phyloP scores from a whole-genome alignment of 2,113 vertebrate species.

The Donacobius atricapilla region DNA sequence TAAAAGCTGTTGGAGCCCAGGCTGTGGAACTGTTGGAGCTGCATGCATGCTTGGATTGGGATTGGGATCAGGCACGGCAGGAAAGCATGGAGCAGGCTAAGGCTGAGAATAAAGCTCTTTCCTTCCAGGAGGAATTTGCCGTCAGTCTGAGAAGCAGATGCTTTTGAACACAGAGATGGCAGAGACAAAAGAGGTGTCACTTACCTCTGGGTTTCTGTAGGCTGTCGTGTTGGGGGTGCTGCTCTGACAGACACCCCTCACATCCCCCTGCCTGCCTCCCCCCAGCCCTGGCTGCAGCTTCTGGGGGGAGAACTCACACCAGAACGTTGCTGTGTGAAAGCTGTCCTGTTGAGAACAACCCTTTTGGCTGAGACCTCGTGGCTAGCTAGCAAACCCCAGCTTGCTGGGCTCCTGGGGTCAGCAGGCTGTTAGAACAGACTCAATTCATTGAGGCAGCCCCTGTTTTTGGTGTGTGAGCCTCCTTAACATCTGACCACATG shows the following conservation, averaged over 20 bases:
- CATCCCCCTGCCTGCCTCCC: neutral
- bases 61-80: neutral
- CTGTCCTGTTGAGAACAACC: neutral
- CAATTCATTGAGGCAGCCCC: neutral
- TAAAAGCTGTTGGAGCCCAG: neutral
- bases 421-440: neutral
- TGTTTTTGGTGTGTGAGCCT: neutral
- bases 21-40: neutral
- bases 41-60: neutral
- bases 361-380: neutral
- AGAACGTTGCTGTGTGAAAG: neutral
- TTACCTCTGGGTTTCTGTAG: neutral
- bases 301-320: neutral
- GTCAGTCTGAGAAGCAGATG: constrained; percentile 25
- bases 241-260: neutral
- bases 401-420: neutral
- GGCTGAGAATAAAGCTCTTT: neutral
- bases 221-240: neutral
- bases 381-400: neutral
- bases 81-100: neutral
- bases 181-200: constrained; percentile 26
- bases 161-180: neutral
- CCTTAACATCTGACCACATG: neutral
- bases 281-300: neutral
- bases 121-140: neutral